These are phyloP conservation scores for Charanyca ferruginea DNA, from an alignment of 2,888 invertebrate species.

Conservation along the genomic window DNA sequence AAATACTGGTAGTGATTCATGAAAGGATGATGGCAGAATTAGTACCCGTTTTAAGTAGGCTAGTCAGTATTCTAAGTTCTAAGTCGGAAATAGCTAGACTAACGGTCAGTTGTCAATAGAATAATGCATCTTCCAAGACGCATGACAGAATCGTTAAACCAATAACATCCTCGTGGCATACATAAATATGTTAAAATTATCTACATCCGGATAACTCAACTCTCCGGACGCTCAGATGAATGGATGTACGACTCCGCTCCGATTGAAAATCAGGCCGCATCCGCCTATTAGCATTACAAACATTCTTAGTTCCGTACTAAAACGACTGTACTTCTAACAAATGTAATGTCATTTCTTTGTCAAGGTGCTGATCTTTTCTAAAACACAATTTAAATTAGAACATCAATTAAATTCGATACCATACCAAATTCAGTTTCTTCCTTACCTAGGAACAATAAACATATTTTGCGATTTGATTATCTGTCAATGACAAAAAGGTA, in stretches of 20 bases:
- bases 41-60: conserved; percentile 17
- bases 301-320: conserved; percentile 78
- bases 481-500: conserved; percentile 60
- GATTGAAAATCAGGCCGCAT: conserved; percentile 86
- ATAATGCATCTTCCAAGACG: conserved; percentile 54
- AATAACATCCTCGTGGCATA: conserved; percentile 69
- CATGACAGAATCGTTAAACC: conserved; percentile 66
- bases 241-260: conserved; percentile 75
- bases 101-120: conserved; percentile 24
- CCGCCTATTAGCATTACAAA: conserved; percentile 82
- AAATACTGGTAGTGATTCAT: conserved; percentile 21
- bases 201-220: conserved; percentile 79
- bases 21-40: conserved; percentile 15
- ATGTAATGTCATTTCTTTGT: no score
- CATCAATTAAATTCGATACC: conserved; percentile 14
- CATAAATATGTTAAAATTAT: conserved; percentile 78
- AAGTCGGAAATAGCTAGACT: conserved; percentile 21
- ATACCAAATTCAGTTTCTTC: conserved; percentile 30
- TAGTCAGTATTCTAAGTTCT: conserved; percentile 20
- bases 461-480: conserved; percentile 47
- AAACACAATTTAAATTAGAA: conserved; percentile 7
- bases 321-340: conserved; percentile 48
- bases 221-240: conserved; percentile 76
- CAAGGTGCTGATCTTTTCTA: conserved; percentile 2
- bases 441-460: conserved; percentile 3